Evolutionary conservation across 2,888 invertebrate species (phyloP).

Genomic region (Xanthia icteritia): DNA sequence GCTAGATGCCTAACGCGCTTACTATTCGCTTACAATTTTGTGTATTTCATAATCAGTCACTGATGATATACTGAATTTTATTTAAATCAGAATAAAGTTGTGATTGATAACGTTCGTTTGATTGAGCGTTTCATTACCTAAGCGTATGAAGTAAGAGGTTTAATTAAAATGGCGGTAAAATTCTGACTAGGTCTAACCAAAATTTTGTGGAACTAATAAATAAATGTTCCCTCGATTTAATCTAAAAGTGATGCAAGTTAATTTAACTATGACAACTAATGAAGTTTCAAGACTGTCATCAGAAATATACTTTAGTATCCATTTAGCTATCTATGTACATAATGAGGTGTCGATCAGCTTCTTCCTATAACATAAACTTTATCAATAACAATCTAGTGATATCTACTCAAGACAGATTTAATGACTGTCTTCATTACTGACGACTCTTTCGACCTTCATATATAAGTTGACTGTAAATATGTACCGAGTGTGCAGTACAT

Average conservation of each 20-base stretch:
- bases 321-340: background rate
- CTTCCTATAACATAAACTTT: conserved; percentile 49
- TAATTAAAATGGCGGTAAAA: background rate
- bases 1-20: conserved; percentile 63
- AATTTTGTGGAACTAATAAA: background rate
- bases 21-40: conserved; percentile 55
- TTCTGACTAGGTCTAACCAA: background rate
- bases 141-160: background rate
- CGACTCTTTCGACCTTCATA: conserved; percentile 55
- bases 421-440: conserved; percentile 58
- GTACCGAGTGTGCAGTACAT: background rate
- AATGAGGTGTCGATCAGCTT: conserved; percentile 22
- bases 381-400: conserved; percentile 51
- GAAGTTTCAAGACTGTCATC: conserved; percentile 11
- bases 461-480: conserved; percentile 31
- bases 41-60: conserved; percentile 49
- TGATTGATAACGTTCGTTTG: conserved; percentile 12
- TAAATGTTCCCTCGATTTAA: background rate
- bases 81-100: conserved; percentile 18
- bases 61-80: conserved; percentile 22
- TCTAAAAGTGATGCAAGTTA: background rate
- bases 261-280: conserved; percentile 4
- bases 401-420: conserved; percentile 53
- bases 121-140: conserved; percentile 4
- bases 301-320: background rate